Evolutionary conservation across 1,140 invertebrate species (phyloP), one percentile per base, ranked within the genome.

Genomic region (Sitophilus oryzae): DNA sequence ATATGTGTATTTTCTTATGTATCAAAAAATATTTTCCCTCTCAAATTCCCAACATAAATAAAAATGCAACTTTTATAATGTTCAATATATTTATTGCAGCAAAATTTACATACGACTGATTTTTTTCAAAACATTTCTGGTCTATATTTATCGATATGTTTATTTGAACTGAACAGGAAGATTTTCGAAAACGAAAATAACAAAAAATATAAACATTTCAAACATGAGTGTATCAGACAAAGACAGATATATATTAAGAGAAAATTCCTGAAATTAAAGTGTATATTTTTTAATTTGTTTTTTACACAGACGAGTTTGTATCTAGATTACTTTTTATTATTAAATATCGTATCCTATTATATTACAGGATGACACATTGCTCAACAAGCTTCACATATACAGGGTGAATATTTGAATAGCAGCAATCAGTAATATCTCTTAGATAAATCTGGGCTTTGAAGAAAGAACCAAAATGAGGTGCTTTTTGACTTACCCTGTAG

Each of bases 31-130:
- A n/a, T n/a, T n/a, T n/a, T n/a, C n/a, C n/a, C n/a, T n/a, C 40
- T 11, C 1, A 3, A n/a, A 19, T 19, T 11, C 16, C 18, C 40
- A 21, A 15, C 18, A 19, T 30, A 58, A 67, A 65, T 63, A 50
- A 66, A 65, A 67, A 52, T 30, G 48, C 37, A 18, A 49, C 30
- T 54, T 65, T 64, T 69, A 68, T 70, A 69, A 70, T 68, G 66
- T 69, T 70, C 63, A 64, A 70, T 64, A 69, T 64, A 68, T 62
- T 71, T 71, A 71, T 71, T 71, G 69, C 69, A 70, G 61, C 62
- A 25, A 45, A 56, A 60, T 63, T 64, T 66, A 70, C 67, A 71
- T 66, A 71, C 66, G 66, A 66, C 56, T 65, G 46, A n/a, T n/a
- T n/a, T n/a, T 46, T 21, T 50, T 40, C 19, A 49, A 49, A 45